Evolutionary conservation across 2,113 vertebrate species (phyloP), one percentile per base, ranked within the genome.

Genomic region (Neogale vison): DNA sequence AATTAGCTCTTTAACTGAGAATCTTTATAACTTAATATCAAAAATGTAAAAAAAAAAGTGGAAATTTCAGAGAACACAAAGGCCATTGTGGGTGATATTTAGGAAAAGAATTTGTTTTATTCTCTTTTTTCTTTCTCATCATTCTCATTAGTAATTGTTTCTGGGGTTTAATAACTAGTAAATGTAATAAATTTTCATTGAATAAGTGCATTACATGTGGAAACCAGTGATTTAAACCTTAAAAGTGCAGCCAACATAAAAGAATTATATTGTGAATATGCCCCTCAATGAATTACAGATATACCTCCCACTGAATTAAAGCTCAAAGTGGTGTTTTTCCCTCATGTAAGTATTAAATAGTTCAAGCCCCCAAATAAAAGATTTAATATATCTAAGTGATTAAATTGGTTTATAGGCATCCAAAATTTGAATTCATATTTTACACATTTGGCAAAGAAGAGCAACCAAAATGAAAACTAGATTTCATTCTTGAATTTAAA

Each of bases 141-240:
- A 39, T 97, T 91, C 39, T 63, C 86, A 3, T 52, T 85, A 84
- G 29, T 77, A 59, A 95, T 82, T 88, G 7, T 84, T 77, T 95
- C 52, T 84, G 79, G 4, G 4, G n/a, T 89, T 93, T 95, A 87
- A 79, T 50, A 88, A 94, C 79, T 50, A 87, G 42, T 72, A 74
- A 24, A 69, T 55, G 17, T 34, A 67, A 50, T 67, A 83, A 17
- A 52, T 29, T 90, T 96, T 81, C n/a, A 85, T 61, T 87, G 12
- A 95, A 69, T 76, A 93, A 67, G 47, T 90, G 2, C 13, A 83
- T 63, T 95, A 21, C 79, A 81, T 39, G 47, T 87, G 67, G n/a
- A 93, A 95, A 80, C 7, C 47, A 92, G 67, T 93, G 55, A 83
- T 83, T 79, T 71, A 93, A 94, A 92, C 93, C 50, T 89, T 79